These are phyloP conservation scores for Biston stratarius DNA, from an alignment of 2,888 invertebrate species.

Conservation along the genomic window DNA sequence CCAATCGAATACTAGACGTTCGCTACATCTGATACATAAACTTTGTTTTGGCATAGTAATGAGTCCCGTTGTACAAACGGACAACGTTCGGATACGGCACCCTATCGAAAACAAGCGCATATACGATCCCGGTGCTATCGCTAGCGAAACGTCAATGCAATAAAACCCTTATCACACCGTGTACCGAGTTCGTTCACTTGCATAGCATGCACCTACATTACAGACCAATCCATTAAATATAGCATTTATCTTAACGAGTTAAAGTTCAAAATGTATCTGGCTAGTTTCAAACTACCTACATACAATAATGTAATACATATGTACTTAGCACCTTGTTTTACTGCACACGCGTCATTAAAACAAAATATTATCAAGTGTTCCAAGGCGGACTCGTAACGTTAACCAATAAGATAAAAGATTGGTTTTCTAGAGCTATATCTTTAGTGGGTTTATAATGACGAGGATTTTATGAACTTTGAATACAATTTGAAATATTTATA, in stretches of 20 bases:
- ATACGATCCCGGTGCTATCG: slow-evolving; percentile 16
- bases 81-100: too few species aligned
- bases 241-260: background rate
- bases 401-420: too few species aligned
- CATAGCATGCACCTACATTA: slow-evolving; percentile 6
- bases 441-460: background rate
- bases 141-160: slow-evolving; percentile 40
- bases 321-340: slow-evolving; percentile 12
- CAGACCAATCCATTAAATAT: background rate
- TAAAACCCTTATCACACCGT: slow-evolving; percentile 52
- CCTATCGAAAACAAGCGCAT: slow-evolving; percentile 4
- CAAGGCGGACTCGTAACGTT: background rate
- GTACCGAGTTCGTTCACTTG: slow-evolving; percentile 52
- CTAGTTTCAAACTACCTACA: background rate
- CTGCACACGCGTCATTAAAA: background rate
- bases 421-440: too few species aligned
- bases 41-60: too few species aligned
- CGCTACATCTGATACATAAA: too few species aligned
- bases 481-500: too few species aligned
- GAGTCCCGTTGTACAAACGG: too few species aligned
- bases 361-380: background rate
- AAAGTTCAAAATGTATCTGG: background rate
- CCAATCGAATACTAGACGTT: too few species aligned
- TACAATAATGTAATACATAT: too few species aligned
- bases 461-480: background rate